Conservation (phyloP, 1,140 invertebrate genomes). For the Leptinotarsa texana region DNA sequence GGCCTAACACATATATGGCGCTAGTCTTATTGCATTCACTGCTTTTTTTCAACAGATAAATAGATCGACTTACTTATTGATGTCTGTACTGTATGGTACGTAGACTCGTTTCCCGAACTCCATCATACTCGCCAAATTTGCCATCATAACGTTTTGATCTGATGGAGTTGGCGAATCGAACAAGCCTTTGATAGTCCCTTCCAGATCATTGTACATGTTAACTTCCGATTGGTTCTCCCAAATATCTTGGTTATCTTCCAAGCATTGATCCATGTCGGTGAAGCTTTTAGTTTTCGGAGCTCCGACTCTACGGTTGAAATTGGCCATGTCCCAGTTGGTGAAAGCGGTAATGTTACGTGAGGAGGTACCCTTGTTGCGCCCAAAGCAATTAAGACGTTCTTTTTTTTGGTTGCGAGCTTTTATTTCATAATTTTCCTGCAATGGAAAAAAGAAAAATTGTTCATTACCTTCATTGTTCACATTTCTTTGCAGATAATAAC, state of each 20-base stretch:
- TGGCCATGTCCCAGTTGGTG: neutral
- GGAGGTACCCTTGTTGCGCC: slow-evolving; percentile 12
- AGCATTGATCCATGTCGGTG: neutral
- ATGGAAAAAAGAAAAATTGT: neutral
- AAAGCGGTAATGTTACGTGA: neutral
- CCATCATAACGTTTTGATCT: slow-evolving; percentile 43
- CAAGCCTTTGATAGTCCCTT: slow-evolving; percentile 63
- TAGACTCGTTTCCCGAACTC: slow-evolving; percentile 43
- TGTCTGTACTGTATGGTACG: slow-evolving; percentile 55
- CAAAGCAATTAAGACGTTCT: slow-evolving; percentile 10
- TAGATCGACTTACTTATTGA: slow-evolving; percentile 38
- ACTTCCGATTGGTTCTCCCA: slow-evolving; percentile 52
- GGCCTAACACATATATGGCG: too few relatives aligned
- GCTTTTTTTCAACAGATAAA: neutral
- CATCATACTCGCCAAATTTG: slow-evolving; percentile 46
- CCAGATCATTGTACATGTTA: slow-evolving; percentile 62
- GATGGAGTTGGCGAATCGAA: slow-evolving; percentile 61
- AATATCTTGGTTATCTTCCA: neutral
- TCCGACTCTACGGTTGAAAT: slow-evolving; percentile 13
- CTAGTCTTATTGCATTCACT: too few relatives aligned
- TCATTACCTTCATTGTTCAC: too few relatives aligned
- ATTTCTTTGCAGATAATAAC: too few relatives aligned
- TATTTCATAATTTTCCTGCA: slow-evolving; percentile 22
- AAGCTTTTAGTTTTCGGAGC: neutral
- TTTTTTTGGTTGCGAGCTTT: slow-evolving; percentile 26